Base-by-base conservation (phyloP, 2,888 invertebrate genomes). In the Troglohyphantes excavatus region DNA sequence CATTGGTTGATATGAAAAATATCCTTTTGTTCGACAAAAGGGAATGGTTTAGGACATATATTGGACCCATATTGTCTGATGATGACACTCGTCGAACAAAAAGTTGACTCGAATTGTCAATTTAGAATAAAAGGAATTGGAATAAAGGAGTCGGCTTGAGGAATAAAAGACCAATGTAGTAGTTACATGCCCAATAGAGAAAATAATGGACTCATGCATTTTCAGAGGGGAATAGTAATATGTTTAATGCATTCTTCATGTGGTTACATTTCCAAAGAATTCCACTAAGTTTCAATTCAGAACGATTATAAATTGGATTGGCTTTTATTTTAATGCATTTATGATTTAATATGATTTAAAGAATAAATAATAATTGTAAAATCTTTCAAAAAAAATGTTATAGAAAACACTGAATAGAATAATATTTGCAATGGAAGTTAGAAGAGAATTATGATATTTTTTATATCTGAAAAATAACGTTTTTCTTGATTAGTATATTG, bases 21-120 rank as follows among this genome's bases (percentile, higher is more conserved):
- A 53, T 53, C 17, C 53, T n/a, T 17, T 53, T 53, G 53, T 53
- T 53, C 53, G 53, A n/a, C 53, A n/a, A 53, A 53, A n/a, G 53
- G 53, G 53, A n/a, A 17, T 53, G 53, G 53, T 17, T 53, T 53
- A 53, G 53, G 17, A 53, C 53, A 53, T 53, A 13, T 53, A 53
- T 53, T 53, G 53, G 53, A 53, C 53, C 53, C 53, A 53, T 53
- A 53, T 53, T 53, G 53, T 53, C 53, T 9, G 33, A 3, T 33
- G 33, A 33, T 33, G 33, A 33, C 53, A 53, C 53, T 53, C 53
- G 53, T n/a, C 13, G 53, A 53, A 53, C 53, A n/a, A 53, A n/a
- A n/a, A 53, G 39, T 53, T 33, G 33, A 33, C 33, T 33, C 33
- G 9, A 9, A 33, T 33, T 53, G 53, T 53, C 53, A 53, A 39